A percentile compares a stretch with the other conserved stretches of the same genome.
phyloP scores from a whole-genome alignment of 2,113 vertebrate genomes.

The Pygoscelis antarcticus region DNA sequence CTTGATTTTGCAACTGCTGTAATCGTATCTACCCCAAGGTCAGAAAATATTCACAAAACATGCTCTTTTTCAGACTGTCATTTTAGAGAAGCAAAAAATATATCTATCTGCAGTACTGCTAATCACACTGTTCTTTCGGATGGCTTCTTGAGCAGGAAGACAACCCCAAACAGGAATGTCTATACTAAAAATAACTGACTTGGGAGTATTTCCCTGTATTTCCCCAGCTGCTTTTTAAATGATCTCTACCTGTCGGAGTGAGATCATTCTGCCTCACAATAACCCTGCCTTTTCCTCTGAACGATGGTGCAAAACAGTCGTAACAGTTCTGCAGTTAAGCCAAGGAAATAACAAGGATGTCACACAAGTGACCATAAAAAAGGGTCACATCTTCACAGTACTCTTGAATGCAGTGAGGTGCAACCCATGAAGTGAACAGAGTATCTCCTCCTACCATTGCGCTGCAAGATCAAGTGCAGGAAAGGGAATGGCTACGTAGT shows the following conservation, averaged over 20 bases:
- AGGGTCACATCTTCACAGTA: neutral
- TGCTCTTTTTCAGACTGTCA: neutral
- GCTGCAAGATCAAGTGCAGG: neutral
- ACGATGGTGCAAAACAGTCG: neutral
- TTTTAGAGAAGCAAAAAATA: neutral
- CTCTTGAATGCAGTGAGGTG: neutral
- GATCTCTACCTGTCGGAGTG: neutral
- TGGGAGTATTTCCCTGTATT: neutral
- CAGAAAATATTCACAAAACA: neutral
- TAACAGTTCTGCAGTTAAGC: neutral
- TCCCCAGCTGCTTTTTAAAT: neutral
- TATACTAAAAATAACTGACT: neutral
- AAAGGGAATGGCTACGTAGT: neutral
- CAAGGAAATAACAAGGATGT: neutral
- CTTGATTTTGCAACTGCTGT: conserved; percentile 30
- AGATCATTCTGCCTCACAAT: neutral
- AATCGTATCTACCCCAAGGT: neutral
- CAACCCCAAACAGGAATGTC: neutral
- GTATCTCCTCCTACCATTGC: neutral
- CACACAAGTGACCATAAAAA: neutral
- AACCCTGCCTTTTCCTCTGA: neutral
- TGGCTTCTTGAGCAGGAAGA: neutral
- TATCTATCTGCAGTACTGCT: neutral
- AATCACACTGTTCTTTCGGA: neutral
- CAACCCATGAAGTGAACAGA: neutral